Conservation (phyloP, 2,797 vertebrate genomes). For the Urosaurus nigricauda region DNA sequence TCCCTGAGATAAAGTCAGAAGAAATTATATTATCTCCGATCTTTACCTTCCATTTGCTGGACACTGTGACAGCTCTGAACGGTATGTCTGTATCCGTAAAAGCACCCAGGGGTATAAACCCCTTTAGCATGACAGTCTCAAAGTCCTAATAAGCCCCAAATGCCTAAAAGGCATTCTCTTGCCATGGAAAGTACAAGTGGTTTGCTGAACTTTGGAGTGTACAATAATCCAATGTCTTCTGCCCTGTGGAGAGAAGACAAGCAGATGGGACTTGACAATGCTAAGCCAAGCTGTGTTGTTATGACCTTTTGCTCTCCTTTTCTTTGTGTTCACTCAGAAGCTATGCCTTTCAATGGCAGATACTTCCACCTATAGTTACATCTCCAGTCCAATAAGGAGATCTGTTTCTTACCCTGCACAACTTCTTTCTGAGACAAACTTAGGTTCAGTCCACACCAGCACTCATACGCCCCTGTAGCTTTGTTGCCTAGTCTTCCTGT, state of each 20-base stretch:
- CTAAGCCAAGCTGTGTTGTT: conserved; percentile 50
- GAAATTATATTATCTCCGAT: conserved; percentile 74
- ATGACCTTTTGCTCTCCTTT: conserved; percentile 72
- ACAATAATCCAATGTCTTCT: conserved; percentile 73
- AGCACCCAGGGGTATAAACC: conserved; percentile 68
- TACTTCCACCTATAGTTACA: conserved; percentile 23
- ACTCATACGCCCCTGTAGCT: neutral
- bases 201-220: conserved; percentile 73
- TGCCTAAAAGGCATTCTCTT: conserved; percentile 71
- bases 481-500: neutral
- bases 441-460: neutral
- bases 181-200: conserved; percentile 74
- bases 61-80: conserved; percentile 75
- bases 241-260: conserved; percentile 74
- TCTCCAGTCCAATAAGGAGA: fast-evolving
- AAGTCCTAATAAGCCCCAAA: conserved; percentile 69
- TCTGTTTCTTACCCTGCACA: neutral
- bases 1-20: conserved; percentile 78
- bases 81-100: conserved; percentile 70
- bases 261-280: conserved; percentile 79
- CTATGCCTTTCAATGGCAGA: conserved; percentile 36
- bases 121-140: conserved; percentile 70
- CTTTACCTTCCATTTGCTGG: conserved; percentile 72
- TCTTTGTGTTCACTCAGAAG: conserved; percentile 60
- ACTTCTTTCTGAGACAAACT: conserved; percentile 28